A percentile compares a stretch with the other conserved stretches of the same genome.
Evolutionary conservation across 2,797 vertebrate species (phyloP).

Genomic region (Tapirus indicus): DNA sequence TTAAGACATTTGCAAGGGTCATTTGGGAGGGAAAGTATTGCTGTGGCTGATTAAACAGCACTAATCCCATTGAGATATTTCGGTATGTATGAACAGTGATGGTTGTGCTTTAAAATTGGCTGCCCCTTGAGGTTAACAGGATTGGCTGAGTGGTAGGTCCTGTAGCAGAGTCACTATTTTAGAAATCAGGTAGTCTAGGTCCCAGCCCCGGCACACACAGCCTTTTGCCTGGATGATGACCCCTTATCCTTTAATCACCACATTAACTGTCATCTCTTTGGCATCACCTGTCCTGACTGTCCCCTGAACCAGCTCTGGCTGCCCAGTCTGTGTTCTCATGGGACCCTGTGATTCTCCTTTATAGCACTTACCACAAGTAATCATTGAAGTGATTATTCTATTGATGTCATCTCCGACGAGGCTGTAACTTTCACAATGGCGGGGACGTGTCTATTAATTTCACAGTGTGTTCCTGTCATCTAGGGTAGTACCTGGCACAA

Average conservation of each 20-base stretch:
- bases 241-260: background rate
- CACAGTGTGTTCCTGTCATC: background rate
- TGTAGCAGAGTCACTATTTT: background rate
- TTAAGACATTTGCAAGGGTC: background rate
- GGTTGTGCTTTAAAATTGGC: background rate
- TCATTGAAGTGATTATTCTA: background rate
- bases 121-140: background rate
- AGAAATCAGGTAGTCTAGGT: background rate
- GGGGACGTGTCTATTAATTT: background rate
- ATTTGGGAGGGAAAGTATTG: background rate
- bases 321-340: background rate
- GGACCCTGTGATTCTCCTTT: background rate
- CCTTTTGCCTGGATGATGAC: background rate
- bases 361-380: background rate
- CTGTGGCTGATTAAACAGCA: background rate
- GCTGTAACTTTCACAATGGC: background rate
- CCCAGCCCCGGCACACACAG: too few species aligned
- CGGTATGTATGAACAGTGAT: background rate
- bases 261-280: background rate
- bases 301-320: background rate
- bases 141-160: background rate
- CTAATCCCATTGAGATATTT: background rate
- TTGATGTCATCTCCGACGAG: background rate
- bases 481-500: background rate
- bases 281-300: background rate